Conservation (phyloP, 2,797 vertebrate species). For the Propithecus deckenii region DNA sequence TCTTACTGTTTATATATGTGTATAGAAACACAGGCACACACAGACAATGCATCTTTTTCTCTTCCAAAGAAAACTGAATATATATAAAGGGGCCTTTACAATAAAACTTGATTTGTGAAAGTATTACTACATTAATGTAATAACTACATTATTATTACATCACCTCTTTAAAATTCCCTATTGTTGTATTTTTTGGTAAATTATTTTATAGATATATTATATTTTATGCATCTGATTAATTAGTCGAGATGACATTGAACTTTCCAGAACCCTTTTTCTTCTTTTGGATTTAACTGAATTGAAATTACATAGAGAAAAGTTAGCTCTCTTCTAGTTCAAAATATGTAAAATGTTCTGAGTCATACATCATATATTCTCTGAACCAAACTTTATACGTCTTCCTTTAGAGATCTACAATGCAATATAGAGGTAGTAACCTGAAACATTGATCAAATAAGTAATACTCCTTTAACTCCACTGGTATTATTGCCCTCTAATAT, state of each 20-base stretch:
- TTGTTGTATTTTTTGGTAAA: background rate
- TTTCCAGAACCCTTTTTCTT: background rate
- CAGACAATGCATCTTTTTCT: background rate
- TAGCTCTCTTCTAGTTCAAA: background rate
- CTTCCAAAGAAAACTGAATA: background rate
- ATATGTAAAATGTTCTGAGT: background rate
- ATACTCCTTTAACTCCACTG: background rate
- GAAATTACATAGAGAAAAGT: background rate
- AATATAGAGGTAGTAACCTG: background rate
- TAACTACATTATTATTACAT: background rate
- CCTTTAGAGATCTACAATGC: background rate
- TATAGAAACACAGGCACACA: background rate
- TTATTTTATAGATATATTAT: background rate
- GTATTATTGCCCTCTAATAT: background rate
- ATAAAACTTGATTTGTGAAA: background rate
- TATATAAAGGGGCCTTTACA: background rate
- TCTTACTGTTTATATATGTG: background rate
- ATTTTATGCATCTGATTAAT: background rate
- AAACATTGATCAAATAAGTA: background rate
- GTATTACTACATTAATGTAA: background rate
- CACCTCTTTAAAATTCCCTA: background rate
- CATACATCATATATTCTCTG: background rate
- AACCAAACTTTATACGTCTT: background rate
- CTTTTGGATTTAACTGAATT: background rate
- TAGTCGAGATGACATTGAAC: background rate